Conservation (phyloP, 2,113 vertebrate genomes). For the Brachionichthys hirsutus region DNA sequence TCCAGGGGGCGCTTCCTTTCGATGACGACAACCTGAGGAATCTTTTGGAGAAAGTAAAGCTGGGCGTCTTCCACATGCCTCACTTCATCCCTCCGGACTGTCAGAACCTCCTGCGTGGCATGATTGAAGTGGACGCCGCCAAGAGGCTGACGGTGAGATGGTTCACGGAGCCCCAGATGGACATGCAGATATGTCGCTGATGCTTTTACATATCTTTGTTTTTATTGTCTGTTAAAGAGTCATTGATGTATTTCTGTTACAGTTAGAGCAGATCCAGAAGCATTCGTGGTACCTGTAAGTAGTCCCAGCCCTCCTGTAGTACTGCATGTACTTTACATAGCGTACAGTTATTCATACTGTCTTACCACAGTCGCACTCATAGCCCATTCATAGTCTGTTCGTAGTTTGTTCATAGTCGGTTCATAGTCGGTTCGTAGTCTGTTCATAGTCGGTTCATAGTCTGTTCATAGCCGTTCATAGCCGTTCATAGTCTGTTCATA, state of each 20-base stretch:
- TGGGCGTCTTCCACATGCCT: conserved; percentile 91
- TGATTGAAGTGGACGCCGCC: conserved; percentile 93
- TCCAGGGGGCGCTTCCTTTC: conserved; percentile 82
- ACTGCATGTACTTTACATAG: not conserved
- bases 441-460: too few relatives aligned
- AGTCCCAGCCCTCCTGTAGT: conserved; percentile 21
- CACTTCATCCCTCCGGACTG: conserved; percentile 95
- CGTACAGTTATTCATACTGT: too few relatives aligned
- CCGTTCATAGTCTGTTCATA: too few relatives aligned
- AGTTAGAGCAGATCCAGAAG: conserved; percentile 99
- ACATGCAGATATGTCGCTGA: too few relatives aligned
- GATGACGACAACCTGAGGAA: conserved; percentile 91
- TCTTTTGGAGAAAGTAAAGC: conserved; percentile 85
- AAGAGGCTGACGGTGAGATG: conserved; percentile 88
- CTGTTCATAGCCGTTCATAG: too few relatives aligned
- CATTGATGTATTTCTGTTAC: conserved; percentile 78
- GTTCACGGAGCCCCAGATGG: too few relatives aligned
- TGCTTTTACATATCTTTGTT: too few relatives aligned
- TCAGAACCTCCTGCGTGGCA: conserved; percentile 91
- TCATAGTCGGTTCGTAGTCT: too few relatives aligned
- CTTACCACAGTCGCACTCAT: too few relatives aligned
- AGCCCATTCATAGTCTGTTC: too few relatives aligned
- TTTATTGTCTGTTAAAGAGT: too few relatives aligned
- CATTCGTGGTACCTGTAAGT: conserved; percentile 99
- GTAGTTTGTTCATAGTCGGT: too few relatives aligned